Conservation (phyloP, 2,113 vertebrate genomes). For the Paracyprichromis sp. region DNA sequence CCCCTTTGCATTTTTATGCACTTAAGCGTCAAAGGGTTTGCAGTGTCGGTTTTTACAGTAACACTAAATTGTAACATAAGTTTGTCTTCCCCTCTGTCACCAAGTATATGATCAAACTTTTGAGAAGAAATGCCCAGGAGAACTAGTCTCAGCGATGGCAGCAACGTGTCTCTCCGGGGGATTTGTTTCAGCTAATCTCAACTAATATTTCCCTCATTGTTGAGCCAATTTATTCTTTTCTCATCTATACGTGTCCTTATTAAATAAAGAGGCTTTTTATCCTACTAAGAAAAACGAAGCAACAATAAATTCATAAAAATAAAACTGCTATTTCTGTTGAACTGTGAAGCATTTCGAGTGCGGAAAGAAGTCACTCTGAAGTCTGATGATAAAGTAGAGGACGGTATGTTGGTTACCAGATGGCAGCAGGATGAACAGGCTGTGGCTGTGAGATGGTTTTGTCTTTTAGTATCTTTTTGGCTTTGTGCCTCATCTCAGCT, state of each 20-base stretch:
- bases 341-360: neutral
- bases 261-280: neutral
- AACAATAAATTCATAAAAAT: neutral
- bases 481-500: neutral
- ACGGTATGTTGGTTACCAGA: neutral
- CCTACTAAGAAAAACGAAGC: neutral
- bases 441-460: neutral
- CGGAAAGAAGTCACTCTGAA: neutral
- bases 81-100: neutral
- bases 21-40: neutral
- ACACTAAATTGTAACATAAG: neutral
- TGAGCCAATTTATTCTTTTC: neutral
- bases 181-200: neutral
- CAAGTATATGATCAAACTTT: accelerated
- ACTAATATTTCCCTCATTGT: neutral
- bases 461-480: neutral
- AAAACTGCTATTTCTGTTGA: neutral
- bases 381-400: neutral
- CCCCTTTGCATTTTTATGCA: neutral
- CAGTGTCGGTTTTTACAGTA: neutral
- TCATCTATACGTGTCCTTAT: accelerated
- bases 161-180: neutral
- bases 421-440: neutral
- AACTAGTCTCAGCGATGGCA: neutral
- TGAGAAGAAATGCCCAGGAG: neutral